These are phyloP conservation scores for Holocentrus rufus DNA, from an alignment of 2,797 vertebrate species.

Conservation along the genomic window DNA sequence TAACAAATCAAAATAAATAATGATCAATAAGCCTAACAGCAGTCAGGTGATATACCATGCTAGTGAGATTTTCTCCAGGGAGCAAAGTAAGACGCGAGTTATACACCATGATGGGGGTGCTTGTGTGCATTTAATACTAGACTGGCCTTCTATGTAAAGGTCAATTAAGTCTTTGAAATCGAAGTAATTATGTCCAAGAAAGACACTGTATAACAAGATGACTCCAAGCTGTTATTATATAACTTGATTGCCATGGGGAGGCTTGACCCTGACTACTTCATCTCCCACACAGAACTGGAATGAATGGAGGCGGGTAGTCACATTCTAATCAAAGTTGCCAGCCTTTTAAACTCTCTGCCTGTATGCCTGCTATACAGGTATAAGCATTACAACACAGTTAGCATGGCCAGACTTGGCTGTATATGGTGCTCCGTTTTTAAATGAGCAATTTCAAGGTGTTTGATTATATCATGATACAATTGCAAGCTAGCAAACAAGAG, in stretches of 20 bases:
- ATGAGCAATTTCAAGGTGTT: no score
- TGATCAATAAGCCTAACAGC: slow-evolving; percentile 22
- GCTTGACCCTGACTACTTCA: slow-evolving; percentile 8
- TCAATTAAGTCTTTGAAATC: slow-evolving; percentile 29
- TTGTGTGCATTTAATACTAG: slow-evolving; percentile 17
- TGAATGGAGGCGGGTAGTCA: not conserved
- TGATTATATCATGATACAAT: no score
- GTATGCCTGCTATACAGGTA: no score
- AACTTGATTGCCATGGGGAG: slow-evolving; percentile 15
- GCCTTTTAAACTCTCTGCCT: not conserved
- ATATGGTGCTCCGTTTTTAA: no score
- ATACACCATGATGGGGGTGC: not conserved
- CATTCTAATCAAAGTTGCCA: not conserved
- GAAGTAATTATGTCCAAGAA: slow-evolving; percentile 13
- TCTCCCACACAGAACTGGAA: slow-evolving; percentile 14
- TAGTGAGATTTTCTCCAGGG: slow-evolving; percentile 7
- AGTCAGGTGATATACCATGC: slow-evolving; percentile 3
- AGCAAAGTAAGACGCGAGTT: slow-evolving; percentile 1
- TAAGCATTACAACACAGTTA: no score
- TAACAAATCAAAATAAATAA: slow-evolving; percentile 31
- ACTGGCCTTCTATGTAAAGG: slow-evolving; percentile 32
- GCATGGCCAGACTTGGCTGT: no score
- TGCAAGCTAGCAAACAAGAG: no score
- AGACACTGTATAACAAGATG: slow-evolving; percentile 26
- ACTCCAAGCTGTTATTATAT: slow-evolving; percentile 8